These are phyloP conservation scores for Synergus gifuensis DNA, from an alignment of 2,888 invertebrate species.

Conservation along the genomic window DNA sequence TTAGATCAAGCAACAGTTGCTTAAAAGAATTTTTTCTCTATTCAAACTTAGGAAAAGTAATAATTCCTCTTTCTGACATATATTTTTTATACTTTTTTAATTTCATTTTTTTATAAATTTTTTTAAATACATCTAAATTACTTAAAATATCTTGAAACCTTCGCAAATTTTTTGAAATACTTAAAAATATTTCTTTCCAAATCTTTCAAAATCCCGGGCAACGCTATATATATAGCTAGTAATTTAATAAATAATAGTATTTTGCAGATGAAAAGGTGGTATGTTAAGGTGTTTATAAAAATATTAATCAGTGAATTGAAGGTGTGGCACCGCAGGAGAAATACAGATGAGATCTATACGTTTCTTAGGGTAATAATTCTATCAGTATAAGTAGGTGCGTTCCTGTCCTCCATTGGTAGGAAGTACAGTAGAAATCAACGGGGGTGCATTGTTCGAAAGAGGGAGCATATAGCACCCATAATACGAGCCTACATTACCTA, in stretches of 20 bases:
- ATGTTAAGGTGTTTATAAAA: slow-evolving; percentile 6
- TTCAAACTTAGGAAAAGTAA: too few relatives aligned
- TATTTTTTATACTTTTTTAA: too few relatives aligned
- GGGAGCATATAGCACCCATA: slow-evolving; percentile 42
- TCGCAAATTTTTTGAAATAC: neutral
- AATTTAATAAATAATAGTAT: neutral
- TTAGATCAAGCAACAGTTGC: too few relatives aligned
- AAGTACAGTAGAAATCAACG: slow-evolving; percentile 45
- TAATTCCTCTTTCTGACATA: neutral
- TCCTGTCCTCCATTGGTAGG: slow-evolving; percentile 37
- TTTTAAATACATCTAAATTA: too few relatives aligned
- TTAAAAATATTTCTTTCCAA: too few relatives aligned
- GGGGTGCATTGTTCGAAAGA: slow-evolving; percentile 49
- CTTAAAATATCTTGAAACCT: too few relatives aligned
- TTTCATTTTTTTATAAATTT: too few relatives aligned
- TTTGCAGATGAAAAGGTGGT: neutral
- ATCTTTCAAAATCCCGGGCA: neutral
- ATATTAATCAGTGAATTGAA: slow-evolving; percentile 36
- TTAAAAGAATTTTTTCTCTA: too few relatives aligned
- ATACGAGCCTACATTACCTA: slow-evolving; percentile 35
- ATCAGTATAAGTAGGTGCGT: slow-evolving; percentile 39
- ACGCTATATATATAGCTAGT: neutral
- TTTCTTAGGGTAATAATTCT: slow-evolving; percentile 35
- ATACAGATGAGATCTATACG: slow-evolving; percentile 18
- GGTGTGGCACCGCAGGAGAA: slow-evolving; percentile 17